phyloP scores from a whole-genome alignment of 2,888 invertebrate species.

The Callyntrura sp. region DNA sequence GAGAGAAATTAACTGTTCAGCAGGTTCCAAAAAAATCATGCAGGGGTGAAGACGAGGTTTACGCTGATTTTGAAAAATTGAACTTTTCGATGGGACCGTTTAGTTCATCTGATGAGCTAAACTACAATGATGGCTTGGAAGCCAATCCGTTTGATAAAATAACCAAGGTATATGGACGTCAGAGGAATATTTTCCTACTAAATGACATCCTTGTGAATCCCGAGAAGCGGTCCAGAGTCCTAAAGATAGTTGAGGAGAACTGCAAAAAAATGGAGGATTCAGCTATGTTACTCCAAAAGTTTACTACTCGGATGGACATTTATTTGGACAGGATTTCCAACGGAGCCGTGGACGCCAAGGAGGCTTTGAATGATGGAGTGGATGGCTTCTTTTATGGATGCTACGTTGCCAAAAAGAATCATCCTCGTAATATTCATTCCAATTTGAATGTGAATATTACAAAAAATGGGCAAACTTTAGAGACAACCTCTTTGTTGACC shows the following conservation, averaged over 20 bases:
- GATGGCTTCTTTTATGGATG: background rate
- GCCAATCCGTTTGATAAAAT: slow-evolving; percentile 32
- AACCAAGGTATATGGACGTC: background rate
- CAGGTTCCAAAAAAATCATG: background rate
- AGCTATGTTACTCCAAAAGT: background rate
- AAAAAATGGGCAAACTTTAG: background rate
- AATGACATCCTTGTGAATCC: background rate
- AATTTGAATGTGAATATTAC: slow-evolving; percentile 14
- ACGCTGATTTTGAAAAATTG: slow-evolving; percentile 2
- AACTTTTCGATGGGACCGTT: slow-evolving; percentile 7
- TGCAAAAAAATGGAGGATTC: background rate
- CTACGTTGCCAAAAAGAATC: background rate
- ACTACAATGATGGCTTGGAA: slow-evolving; percentile 22
- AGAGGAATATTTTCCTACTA: slow-evolving; percentile 7
- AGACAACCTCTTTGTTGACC: background rate
- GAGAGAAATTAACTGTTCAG: slow-evolving; percentile 10
- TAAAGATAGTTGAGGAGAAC: background rate
- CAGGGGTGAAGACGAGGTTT: background rate
- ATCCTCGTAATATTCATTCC: slow-evolving; percentile 21
- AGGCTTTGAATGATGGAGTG: background rate
- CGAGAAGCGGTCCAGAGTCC: background rate
- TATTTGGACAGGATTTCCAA: background rate
- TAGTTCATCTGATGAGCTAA: background rate
- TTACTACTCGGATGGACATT: background rate
- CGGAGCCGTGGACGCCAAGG: background rate